Conservation (phyloP, 2,797 vertebrate species). For the Tokudaia tokunoshimensis region DNA sequence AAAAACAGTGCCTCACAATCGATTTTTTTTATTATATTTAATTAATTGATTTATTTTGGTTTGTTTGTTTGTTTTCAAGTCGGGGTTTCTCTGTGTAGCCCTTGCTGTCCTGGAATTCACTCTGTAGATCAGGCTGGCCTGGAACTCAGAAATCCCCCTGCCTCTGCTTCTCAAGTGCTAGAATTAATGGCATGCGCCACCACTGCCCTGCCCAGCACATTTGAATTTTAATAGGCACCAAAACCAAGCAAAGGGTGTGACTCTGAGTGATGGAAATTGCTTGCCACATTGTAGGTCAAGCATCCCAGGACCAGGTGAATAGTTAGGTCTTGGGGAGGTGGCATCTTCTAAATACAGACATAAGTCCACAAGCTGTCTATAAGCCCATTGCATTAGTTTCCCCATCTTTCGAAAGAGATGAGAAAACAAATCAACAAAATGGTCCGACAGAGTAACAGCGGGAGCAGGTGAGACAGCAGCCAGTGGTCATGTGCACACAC, state of each 20-base stretch:
- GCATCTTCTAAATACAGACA: background rate
- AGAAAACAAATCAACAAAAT: background rate
- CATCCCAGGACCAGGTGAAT: background rate
- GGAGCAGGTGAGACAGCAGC: background rate
- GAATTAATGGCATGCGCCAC: too few species aligned
- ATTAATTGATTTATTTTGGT: too few species aligned
- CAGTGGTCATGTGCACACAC: background rate
- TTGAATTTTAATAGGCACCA: constrained; percentile 38
- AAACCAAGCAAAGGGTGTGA: background rate
- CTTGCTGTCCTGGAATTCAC: too few species aligned
- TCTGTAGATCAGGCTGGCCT: too few species aligned
- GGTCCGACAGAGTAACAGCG: background rate
- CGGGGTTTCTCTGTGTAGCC: too few species aligned
- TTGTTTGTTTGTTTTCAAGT: too few species aligned
- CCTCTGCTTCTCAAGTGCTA: too few species aligned
- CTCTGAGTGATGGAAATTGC: background rate
- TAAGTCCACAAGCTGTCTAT: background rate
- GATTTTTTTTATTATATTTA: background rate
- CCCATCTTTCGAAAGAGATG: background rate
- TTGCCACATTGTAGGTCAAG: background rate
- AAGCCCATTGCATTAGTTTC: background rate
- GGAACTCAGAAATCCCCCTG: too few species aligned
- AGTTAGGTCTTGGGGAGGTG: background rate
- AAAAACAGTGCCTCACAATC: background rate
- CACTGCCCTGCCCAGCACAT: too few species aligned